Base-by-base conservation (phyloP, 2,888 invertebrate species). In the Hololepta plana region DNA sequence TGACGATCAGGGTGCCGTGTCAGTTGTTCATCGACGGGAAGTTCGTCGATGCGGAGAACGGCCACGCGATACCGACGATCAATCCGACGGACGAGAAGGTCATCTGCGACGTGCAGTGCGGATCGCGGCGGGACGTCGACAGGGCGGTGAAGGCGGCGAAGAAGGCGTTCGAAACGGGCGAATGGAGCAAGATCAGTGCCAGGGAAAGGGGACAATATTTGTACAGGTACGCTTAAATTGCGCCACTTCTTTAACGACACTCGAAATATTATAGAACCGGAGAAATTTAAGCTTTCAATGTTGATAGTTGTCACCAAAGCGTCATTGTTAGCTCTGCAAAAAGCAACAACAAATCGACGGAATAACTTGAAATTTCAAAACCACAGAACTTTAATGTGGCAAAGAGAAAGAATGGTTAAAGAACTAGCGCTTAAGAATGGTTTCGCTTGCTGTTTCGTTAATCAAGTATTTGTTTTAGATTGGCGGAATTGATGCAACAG, bases 171-270 rank as follows among this genome's bases (percentile, higher is more conserved):
- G 72, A 81, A 29, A 62, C 68, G 15, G 90, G 93, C 1, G 75
- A 87, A 43, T 96, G 95, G 95, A 71, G 79, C n/a, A 81, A 80
- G 51, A 84, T 95, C 47, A 88, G 87, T 44, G 79, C 91, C 0
- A 63, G 95, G 38, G 91, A 95, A 42, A 63, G 95, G 12, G 93
- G 90, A 3, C 63, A 70, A 31, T 47, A 93, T 2, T 59, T 95
- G 49, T 76, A 71, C 56, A 80, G 64, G 76, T 80, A 52, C 57
- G 56, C 52, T n/a, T n/a, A n/a, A n/a, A n/a, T n/a, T n/a, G n/a
- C n/a, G n/a, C n/a, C n/a, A n/a, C n/a, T n/a, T n/a, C n/a, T n/a
- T n/a, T n/a, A n/a, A n/a, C n/a, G n/a, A n/a, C n/a, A n/a, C n/a
- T n/a, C n/a, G n/a, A n/a, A n/a, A n/a, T n/a, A n/a, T n/a, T n/a